A percentile compares a stretch with the other conserved stretches of the same genome.
phyloP scores from a whole-genome alignment of 2,797 vertebrate species.

The Hozukius guyotensis region DNA sequence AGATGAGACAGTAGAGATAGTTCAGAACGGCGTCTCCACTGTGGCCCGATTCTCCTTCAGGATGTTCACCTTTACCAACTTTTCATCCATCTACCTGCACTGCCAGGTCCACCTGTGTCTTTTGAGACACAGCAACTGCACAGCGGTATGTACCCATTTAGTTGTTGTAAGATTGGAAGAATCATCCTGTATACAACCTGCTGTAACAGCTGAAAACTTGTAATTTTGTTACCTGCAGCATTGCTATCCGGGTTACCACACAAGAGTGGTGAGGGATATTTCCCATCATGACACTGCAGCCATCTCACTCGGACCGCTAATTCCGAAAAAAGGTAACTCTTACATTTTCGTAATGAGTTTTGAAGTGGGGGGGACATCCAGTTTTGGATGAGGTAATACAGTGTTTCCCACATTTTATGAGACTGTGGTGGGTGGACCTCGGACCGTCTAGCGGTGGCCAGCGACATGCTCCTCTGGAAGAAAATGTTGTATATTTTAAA shows the following conservation, averaged over 20 bases:
- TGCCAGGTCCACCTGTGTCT: constrained; percentile 70
- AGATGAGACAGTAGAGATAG: constrained; percentile 59
- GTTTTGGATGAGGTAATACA: too few species aligned
- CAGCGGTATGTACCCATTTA: constrained; percentile 40
- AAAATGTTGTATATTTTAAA: too few species aligned
- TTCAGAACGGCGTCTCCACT: constrained; percentile 66
- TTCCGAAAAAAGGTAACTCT: too few species aligned
- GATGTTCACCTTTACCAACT: constrained; percentile 62
- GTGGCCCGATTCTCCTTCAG: constrained; percentile 67
- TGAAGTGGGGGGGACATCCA: too few species aligned
- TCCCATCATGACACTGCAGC: too few species aligned
- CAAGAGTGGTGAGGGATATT: not conserved
- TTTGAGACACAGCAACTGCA: constrained; percentile 43
- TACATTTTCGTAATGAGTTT: too few species aligned
- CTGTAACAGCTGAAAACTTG: not conserved
- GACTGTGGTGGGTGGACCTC: too few species aligned
- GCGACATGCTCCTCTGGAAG: too few species aligned
- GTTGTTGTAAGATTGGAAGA: not conserved
- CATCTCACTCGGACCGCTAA: too few species aligned
- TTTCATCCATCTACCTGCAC: constrained; percentile 61
- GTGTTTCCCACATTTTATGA: too few species aligned
- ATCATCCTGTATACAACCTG: not conserved
- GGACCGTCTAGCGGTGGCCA: too few species aligned
- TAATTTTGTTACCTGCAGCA: not conserved
- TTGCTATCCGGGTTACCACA: not conserved